phyloP scores from a whole-genome alignment of 2,888 invertebrate species.

The Galerucella calmariensis region DNA sequence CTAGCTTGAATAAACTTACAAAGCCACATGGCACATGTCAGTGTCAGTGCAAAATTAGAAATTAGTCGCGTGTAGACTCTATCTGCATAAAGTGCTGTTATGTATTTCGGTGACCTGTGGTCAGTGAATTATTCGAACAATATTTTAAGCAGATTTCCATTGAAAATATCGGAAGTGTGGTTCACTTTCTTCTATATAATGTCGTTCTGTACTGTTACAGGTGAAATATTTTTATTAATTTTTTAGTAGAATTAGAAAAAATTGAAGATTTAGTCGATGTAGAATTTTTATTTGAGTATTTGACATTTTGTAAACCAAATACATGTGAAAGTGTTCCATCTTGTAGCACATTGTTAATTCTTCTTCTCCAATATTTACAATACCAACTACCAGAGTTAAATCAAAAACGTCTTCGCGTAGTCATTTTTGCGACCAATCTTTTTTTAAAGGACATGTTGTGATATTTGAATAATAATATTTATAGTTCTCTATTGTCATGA shows the following conservation, averaged over 20 bases:
- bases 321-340: no score
- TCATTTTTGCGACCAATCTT: no score
- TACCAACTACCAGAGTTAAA: no score
- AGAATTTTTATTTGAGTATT: no score
- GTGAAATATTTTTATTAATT: neutral
- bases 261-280: no score
- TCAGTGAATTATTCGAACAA: neutral
- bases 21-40: neutral
- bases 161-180: neutral
- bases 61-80: neutral
- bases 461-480: no score
- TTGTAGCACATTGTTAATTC: no score
- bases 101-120: neutral
- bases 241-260: neutral
- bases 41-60: slow-evolving; percentile 1
- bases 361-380: no score
- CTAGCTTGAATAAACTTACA: neutral
- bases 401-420: no score
- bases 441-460: no score
- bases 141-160: neutral
- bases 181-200: neutral
- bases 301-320: no score
- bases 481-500: no score
- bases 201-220: neutral
- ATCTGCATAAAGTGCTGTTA: neutral